phyloP scores from a whole-genome alignment of 2,888 invertebrate species.

The Drosophila mercatorum region DNA sequence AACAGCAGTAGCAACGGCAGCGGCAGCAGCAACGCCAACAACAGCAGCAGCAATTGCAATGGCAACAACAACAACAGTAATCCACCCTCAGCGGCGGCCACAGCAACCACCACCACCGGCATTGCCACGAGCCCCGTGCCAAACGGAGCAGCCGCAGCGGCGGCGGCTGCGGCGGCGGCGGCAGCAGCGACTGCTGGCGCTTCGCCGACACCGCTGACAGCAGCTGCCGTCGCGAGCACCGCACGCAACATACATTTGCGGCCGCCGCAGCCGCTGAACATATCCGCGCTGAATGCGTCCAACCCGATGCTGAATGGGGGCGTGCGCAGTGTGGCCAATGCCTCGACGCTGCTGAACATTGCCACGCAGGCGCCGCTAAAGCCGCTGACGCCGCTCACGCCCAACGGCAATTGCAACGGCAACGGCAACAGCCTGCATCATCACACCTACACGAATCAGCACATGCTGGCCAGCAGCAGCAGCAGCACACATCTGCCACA shows the following conservation, averaged over 20 bases:
- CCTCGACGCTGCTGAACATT: slow-evolving; percentile 65
- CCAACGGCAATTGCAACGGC: slow-evolving; percentile 70
- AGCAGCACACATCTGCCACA: slow-evolving; percentile 43
- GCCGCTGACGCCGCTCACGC: slow-evolving; percentile 74
- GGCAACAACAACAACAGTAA: slow-evolving; percentile 27
- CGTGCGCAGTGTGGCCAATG: slow-evolving; percentile 81
- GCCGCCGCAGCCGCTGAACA: slow-evolving; percentile 88
- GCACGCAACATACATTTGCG: slow-evolving; percentile 82
- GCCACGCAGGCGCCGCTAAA: slow-evolving; percentile 69
- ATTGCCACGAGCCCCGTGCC: slow-evolving; percentile 18
- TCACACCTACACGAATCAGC: slow-evolving; percentile 81
- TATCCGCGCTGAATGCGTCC: slow-evolving; percentile 86
- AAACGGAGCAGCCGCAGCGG: slow-evolving; percentile 10
- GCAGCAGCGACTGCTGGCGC: slow-evolving; percentile 36
- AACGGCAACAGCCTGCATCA: slow-evolving; percentile 70
- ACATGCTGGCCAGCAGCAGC: slow-evolving; percentile 72
- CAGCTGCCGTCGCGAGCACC: slow-evolving; percentile 79
- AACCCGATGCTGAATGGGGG: slow-evolving; percentile 58
- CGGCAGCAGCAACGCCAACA: slow-evolving; percentile 2
- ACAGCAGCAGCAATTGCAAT: slow-evolving; percentile 1
- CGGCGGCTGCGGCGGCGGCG: slow-evolving; percentile 13
- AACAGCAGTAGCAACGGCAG: slow-evolving; percentile 8
- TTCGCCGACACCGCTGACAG: slow-evolving; percentile 65
- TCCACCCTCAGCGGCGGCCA: slow-evolving; percentile 37
- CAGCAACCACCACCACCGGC: slow-evolving; percentile 5